A percentile compares a stretch with the other conserved stretches of the same genome.
These are phyloP conservation scores for Passer montanus DNA, from an alignment of 2,113 vertebrate genomes.

Conservation along the genomic window DNA sequence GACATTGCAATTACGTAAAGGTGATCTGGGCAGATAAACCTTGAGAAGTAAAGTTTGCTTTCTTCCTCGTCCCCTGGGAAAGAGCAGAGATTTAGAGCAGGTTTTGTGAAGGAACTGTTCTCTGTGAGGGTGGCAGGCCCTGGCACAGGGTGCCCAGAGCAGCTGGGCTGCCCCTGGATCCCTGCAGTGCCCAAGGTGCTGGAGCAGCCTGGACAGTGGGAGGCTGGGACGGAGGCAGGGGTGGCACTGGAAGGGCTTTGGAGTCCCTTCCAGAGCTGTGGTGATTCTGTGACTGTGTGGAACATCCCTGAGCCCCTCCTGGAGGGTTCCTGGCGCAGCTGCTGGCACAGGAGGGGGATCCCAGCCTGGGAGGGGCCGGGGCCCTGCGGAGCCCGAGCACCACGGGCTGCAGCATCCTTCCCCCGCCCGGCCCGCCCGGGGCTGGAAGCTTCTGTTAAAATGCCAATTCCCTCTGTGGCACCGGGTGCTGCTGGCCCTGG, in stretches of 20 bases:
- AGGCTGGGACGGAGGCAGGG: not conserved
- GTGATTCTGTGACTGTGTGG: rapidly evolving
- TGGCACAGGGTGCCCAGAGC: not conserved
- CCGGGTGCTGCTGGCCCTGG: rapidly evolving
- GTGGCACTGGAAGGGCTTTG: rapidly evolving
- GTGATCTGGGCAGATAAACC: not conserved
- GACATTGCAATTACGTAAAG: rapidly evolving
- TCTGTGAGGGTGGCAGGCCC: rapidly evolving
- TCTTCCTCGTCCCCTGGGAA: not conserved
- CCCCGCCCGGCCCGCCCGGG: not conserved
- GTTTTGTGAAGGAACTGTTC: not conserved
- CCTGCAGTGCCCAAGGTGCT: not conserved
- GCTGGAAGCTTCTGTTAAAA: not conserved
- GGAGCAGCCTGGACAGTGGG: rapidly evolving
- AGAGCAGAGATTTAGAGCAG: not conserved
- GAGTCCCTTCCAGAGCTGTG: not conserved
- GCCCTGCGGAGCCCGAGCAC: not conserved
- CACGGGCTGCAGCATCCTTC: not conserved
- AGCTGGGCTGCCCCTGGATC: not conserved
- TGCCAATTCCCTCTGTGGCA: not conserved
- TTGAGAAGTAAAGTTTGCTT: not conserved
- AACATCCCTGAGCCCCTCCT: not conserved
- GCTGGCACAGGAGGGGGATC: not conserved
- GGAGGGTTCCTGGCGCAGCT: not conserved
- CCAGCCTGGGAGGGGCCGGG: not conserved